Evolutionary conservation across 2,113 vertebrate genomes (phyloP).

Genomic region (Raja brachyura): DNA sequence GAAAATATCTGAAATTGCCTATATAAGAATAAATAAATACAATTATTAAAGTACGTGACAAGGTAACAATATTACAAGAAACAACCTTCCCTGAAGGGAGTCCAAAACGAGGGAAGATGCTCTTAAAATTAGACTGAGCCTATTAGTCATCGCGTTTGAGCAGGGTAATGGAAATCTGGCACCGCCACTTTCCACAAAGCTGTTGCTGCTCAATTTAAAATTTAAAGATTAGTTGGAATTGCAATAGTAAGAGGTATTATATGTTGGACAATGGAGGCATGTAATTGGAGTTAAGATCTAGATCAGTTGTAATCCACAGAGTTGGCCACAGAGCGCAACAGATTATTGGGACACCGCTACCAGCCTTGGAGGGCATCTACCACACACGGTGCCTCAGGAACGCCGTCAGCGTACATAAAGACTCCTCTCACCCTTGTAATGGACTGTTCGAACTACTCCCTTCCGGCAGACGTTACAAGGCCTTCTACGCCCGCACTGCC

Average conservation of each 20-base stretch:
- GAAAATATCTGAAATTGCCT: background rate
- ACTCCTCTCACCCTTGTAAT: no score
- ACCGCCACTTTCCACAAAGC: background rate
- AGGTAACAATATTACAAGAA: background rate
- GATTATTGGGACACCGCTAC: no score
- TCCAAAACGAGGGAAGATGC: background rate
- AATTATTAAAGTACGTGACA: background rate
- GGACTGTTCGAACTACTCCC: no score
- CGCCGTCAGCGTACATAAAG: no score
- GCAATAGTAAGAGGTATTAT: background rate
- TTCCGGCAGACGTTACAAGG: no score
- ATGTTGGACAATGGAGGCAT: background rate
- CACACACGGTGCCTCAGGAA: no score
- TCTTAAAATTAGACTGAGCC: background rate
- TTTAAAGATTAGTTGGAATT: background rate
- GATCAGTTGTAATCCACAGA: background rate
- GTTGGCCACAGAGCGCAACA: no score
- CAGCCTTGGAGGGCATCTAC: no score
- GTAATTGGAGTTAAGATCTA: background rate
- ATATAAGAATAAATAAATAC: background rate
- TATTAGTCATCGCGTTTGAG: background rate
- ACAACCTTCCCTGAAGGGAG: background rate
- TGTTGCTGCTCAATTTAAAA: background rate
- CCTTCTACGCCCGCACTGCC: no score
- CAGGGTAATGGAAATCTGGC: background rate